Percentiles rank a stretch among this genome's conserved stretches.
Conservation (phyloP, 2,113 vertebrate genomes). For the Cryptomyrus ogoouensis region DNA sequence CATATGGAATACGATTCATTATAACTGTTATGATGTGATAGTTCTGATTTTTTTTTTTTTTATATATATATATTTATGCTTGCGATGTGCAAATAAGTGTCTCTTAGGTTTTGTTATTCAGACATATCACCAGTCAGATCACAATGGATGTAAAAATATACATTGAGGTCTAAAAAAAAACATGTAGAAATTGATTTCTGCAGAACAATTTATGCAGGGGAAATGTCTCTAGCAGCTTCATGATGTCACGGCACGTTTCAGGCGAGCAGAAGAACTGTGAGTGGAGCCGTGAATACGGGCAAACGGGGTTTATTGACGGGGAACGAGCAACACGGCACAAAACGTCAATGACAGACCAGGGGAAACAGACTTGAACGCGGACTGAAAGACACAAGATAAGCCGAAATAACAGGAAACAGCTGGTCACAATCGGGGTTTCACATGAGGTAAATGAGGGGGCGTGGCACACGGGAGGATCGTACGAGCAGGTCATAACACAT, state of each 20-base stretch:
- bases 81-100: neutral
- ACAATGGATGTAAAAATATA: neutral
- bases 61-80: neutral
- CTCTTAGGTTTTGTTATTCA: neutral
- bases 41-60: neutral
- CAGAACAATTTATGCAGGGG: neutral
- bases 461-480: no score
- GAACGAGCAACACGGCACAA: no score
- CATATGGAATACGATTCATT: neutral
- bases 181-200: neutral
- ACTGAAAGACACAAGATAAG: no score
- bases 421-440: no score
- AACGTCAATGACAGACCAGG: no score
- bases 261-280: no score
- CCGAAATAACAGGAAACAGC: no score
- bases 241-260: neutral
- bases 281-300: no score
- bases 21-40: neutral
- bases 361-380: no score
- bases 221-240: neutral
- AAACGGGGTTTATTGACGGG: no score
- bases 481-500: neutral
- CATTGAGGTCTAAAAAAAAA: neutral
- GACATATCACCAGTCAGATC: neutral
- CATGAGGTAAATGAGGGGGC: no score